Percentiles rank a stretch among this genome's conserved stretches.
These are phyloP conservation scores for Trogon surrucura DNA, from an alignment of 2,113 vertebrate species.

Conservation along the genomic window DNA sequence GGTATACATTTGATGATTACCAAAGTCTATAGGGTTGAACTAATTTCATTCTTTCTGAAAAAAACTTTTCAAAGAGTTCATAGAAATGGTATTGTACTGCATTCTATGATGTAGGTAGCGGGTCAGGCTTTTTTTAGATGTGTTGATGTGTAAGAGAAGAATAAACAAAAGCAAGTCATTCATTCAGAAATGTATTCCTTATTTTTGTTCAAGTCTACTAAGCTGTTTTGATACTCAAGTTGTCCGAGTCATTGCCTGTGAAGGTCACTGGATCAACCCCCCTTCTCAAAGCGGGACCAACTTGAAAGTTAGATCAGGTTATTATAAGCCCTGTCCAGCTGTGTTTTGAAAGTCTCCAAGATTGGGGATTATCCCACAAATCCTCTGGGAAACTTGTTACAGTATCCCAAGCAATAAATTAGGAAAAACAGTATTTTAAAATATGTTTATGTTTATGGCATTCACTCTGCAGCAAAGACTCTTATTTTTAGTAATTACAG, in stretches of 20 bases:
- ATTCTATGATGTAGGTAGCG: neutral
- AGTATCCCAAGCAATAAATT: neutral
- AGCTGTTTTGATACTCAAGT: neutral
- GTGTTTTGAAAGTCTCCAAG: conserved; percentile 11
- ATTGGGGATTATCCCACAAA: neutral
- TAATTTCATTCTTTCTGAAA: neutral
- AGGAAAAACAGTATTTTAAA: neutral
- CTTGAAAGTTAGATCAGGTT: neutral
- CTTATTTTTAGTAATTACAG: neutral
- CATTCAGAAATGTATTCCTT: neutral
- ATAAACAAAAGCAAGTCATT: neutral
- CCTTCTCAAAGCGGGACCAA: neutral
- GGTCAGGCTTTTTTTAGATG: neutral
- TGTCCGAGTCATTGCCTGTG: rapidly evolving
- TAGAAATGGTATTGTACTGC: neutral
- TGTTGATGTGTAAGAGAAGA: neutral
- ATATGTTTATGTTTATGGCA: neutral
- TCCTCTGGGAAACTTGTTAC: neutral
- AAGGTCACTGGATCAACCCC: neutral
- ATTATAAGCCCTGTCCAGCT: neutral
- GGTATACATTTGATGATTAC: neutral
- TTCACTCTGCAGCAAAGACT: neutral
- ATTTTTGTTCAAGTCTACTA: neutral
- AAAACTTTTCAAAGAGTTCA: neutral
- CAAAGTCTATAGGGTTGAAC: neutral